Evolutionary conservation across 1,140 invertebrate species (phyloP).

Genomic region (Lepidurus packardi): DNA sequence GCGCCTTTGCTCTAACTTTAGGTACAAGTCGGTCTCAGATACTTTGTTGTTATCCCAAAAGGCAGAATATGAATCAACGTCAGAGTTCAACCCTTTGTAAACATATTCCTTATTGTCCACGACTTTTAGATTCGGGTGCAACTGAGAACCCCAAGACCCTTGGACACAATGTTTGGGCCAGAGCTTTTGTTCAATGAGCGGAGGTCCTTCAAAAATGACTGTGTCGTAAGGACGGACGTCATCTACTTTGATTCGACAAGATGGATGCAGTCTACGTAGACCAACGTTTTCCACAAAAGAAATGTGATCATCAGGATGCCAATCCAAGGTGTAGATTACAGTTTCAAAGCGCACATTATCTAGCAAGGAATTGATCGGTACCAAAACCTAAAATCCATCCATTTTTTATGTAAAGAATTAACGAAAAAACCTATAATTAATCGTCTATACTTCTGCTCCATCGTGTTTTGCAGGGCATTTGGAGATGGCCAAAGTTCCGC

Average conservation of each 20-base stretch:
- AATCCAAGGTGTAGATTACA: conserved; percentile 93
- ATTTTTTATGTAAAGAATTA: neutral
- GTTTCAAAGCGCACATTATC: conserved; percentile 79
- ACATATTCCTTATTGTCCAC: conserved; percentile 70
- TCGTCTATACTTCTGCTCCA: conserved; percentile 61
- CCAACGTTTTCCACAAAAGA: conserved; percentile 91
- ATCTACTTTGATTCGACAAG: conserved; percentile 55
- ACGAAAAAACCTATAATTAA: neutral
- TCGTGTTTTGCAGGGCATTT: conserved; percentile 89
- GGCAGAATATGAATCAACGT: conserved; percentile 94
- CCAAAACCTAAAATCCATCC: conserved; percentile 58
- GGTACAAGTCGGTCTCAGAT: conserved; percentile 75
- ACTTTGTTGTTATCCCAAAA: conserved; percentile 96
- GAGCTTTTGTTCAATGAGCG: conserved; percentile 72
- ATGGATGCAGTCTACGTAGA: conserved; percentile 59
- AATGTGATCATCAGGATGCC: conserved; percentile 94
- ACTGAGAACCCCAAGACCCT: conserved; percentile 85
- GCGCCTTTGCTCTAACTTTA: conserved; percentile 67
- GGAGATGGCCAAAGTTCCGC: conserved; percentile 84
- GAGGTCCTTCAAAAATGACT: conserved; percentile 82
- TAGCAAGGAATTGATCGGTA: conserved; percentile 84
- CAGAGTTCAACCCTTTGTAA: conserved; percentile 88
- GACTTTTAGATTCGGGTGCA: conserved; percentile 85
- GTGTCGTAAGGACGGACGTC: conserved; percentile 80
- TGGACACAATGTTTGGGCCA: conserved; percentile 96